phyloP scores from a whole-genome alignment of 2,113 vertebrate species.

The Malurus cyaneus region DNA sequence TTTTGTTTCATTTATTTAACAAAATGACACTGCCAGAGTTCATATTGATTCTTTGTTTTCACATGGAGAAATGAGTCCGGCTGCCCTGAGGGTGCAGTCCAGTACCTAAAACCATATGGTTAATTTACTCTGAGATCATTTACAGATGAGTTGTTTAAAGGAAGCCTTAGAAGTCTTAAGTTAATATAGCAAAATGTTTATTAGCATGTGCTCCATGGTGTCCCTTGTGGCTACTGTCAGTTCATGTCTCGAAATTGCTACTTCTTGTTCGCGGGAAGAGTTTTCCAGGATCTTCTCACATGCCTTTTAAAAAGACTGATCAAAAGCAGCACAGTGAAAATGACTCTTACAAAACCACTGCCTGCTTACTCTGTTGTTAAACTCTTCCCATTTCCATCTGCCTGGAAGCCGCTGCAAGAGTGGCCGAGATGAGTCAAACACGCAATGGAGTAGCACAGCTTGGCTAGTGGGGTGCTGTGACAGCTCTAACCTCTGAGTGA shows the following conservation, averaged over 20 bases:
- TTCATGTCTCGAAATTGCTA: not conserved
- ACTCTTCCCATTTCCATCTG: not conserved
- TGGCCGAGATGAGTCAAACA: not conserved
- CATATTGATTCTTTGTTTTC: not conserved
- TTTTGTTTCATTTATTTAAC: not conserved
- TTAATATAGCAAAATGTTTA: not conserved
- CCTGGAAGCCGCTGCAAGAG: not conserved
- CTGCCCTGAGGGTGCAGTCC: not conserved
- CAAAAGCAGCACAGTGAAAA: not conserved
- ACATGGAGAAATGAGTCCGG: not conserved
- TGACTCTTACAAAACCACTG: not conserved
- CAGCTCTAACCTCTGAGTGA: not conserved
- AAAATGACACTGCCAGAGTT: not conserved
- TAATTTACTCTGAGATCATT: not conserved
- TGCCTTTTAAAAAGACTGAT: not conserved
- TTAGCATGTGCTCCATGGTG: not conserved
- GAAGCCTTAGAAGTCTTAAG: not conserved
- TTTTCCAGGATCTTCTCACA: not conserved
- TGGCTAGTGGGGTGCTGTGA: not conserved
- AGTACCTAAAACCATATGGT: not conserved
- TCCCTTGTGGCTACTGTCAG: not conserved
- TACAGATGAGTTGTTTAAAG: not conserved
- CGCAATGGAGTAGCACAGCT: not conserved
- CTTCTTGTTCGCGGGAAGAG: not conserved
- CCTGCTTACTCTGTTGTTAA: not conserved